Percentiles rank a stretch among this genome's conserved stretches.
Evolutionary conservation across 2,888 invertebrate species (phyloP).

Genomic region (Heteropelma amictum): DNA sequence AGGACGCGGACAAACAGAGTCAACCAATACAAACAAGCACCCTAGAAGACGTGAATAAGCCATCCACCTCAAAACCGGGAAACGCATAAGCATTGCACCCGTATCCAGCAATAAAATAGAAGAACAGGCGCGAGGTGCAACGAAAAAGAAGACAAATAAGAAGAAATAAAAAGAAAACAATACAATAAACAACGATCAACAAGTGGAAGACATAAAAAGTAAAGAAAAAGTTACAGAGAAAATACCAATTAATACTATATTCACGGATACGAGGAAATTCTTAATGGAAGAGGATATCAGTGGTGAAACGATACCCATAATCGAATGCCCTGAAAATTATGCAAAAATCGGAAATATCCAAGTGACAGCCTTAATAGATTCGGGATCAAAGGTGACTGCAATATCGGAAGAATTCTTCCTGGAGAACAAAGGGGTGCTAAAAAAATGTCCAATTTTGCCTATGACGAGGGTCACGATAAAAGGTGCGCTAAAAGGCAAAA

Average conservation of each 20-base stretch:
- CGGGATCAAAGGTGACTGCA: slow-evolving; percentile 7
- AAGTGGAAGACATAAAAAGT: neutral
- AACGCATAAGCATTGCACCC: slow-evolving; percentile 1
- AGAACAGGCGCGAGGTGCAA: neutral
- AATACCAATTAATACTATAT: neutral
- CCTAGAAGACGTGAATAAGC: neutral
- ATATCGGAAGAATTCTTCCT: slow-evolving; percentile 19
- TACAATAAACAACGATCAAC: too few species aligned
- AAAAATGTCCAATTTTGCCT: neutral
- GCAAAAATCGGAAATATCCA: neutral
- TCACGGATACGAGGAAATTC: neutral
- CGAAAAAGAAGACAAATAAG: neutral
- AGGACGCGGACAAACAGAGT: too few species aligned
- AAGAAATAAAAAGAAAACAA: neutral
- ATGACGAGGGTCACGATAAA: slow-evolving; percentile 6
- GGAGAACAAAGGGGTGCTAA: neutral
- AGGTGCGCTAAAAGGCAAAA: slow-evolving; percentile 5
- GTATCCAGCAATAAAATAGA: neutral
- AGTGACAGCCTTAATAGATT: neutral
- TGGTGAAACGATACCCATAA: neutral
- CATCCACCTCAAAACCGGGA: neutral
- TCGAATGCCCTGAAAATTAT: slow-evolving; percentile 13
- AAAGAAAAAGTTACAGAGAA: too few species aligned
- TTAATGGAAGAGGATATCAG: neutral
- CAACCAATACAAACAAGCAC: neutral